Evolutionary conservation across 64 coral and sea anemone genomes (phyloP), one percentile per base, ranked within the genome.

Genomic region (Porites australiensis): DNA sequence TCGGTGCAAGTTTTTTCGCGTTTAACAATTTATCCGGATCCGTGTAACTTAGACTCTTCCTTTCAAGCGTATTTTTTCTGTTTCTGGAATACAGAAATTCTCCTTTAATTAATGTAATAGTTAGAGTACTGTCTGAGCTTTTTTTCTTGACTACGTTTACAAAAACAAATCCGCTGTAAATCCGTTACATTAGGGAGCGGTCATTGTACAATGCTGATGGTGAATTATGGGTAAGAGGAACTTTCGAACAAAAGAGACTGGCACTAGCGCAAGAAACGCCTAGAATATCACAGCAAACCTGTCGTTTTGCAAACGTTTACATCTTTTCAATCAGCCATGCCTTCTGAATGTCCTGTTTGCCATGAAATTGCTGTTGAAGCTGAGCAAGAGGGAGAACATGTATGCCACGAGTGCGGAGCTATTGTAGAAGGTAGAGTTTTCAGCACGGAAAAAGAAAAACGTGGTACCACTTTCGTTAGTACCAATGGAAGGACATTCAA

Each of bases 401-500:
- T 69, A 8, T 84, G 80, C 12, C 59, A 48, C 4, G 60, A 51
- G 21, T 83, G 80, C 19, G 80, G 80, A 50, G 80, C 60, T n/a
- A 58, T 83, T 6, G 80, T 66, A 13, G 81, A 84, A 19, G 13
- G 81, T 16, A 84, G 81, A 84, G 81, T 84, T 68, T 84, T 68
- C 44, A 84, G 46, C 81, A 68, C 46, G 51, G 81, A 52, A 68
- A 50, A 0, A 5, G 81, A 65, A 3, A 19, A 46, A 20, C 11
- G 51, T 23, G 81, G 81, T 16, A 50, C 2, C 2, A 84, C 81
- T 21, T 23, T n/a, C 8, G 64, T 84, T 61, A 68, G 16, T 4
- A 60, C n/a, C 4, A 18, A 68, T 68, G 81, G 81, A 8, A 84
- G 62, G 11, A 60, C 81, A 16, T 68, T 67, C 14, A 60, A 68